Conservation (phyloP, 2,797 vertebrate genomes). For the Varecia variegata region DNA sequence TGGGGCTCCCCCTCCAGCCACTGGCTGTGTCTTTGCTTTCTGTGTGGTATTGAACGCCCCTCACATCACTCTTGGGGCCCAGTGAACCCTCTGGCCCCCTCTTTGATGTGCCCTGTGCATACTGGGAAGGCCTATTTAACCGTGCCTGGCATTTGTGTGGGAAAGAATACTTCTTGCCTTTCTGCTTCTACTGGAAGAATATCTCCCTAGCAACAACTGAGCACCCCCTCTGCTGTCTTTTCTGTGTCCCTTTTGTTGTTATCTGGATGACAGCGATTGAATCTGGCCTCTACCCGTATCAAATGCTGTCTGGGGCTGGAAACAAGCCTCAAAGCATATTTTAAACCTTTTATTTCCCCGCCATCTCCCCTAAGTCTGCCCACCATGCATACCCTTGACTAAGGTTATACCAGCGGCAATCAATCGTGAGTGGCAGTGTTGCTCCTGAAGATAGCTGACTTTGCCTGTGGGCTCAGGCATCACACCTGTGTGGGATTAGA, state of each 20-base stretch:
- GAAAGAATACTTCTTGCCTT: neutral
- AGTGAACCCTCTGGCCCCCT: neutral
- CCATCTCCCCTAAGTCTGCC: neutral
- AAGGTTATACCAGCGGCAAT: neutral
- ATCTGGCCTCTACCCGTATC: neutral
- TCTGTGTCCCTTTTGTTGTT: neutral
- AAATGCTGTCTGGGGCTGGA: neutral
- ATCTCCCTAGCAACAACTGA: neutral
- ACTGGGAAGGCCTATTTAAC: neutral
- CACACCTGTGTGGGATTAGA: neutral
- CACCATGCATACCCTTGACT: neutral
- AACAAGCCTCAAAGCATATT: conserved; percentile 23
- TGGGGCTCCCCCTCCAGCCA: neutral
- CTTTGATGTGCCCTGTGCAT: neutral
- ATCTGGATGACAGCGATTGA: neutral
- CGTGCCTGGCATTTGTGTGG: neutral
- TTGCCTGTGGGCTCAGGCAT: neutral
- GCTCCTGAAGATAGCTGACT: neutral
- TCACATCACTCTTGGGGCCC: neutral
- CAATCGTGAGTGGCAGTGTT: neutral
- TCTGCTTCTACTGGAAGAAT: neutral
- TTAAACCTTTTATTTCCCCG: neutral
- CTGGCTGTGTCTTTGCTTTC: neutral
- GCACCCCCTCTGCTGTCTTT: neutral
- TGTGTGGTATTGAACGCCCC: neutral